phyloP scores from a whole-genome alignment of 2,113 vertebrate species.

The Aspidoscelis tigris region DNA sequence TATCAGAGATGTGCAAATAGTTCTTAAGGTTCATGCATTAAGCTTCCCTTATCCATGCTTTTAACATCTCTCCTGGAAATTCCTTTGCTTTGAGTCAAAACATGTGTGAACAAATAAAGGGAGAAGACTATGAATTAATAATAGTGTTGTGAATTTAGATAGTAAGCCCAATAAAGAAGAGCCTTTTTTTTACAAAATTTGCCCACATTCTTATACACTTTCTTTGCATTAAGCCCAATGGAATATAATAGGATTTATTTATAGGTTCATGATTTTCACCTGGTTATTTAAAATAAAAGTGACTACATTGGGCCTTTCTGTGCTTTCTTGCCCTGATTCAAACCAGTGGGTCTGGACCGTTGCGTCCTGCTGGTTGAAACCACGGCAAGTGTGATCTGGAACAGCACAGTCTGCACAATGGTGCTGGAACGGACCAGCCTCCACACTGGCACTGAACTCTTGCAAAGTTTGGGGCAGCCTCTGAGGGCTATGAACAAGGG shows the following conservation, averaged over 20 bases:
- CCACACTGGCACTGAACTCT: too few relatives aligned
- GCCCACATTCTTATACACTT: not conserved
- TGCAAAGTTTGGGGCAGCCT: too few relatives aligned
- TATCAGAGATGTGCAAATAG: not conserved
- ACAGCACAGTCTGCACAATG: too few relatives aligned
- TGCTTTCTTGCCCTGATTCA: too few relatives aligned
- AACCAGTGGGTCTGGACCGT: too few relatives aligned
- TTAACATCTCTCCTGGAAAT: slow-evolving; percentile 15
- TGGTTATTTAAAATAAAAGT: too few relatives aligned
- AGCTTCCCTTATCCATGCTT: not conserved
- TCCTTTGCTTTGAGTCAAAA: not conserved
- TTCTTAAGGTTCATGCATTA: slow-evolving; percentile 7
- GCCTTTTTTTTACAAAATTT: not conserved
- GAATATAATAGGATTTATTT: not conserved
- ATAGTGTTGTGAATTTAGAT: not conserved
- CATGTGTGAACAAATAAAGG: not conserved
- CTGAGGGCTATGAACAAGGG: too few relatives aligned
- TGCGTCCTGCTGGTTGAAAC: too few relatives aligned
- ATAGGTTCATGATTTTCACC: not conserved
- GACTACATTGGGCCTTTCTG: too few relatives aligned
- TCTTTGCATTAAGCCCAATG: not conserved
- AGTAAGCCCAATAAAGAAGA: not conserved
- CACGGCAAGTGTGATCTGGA: too few relatives aligned
- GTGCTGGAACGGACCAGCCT: too few relatives aligned
- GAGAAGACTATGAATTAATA: not conserved